Evolutionary conservation across 2,888 invertebrate genomes (phyloP).

Genomic region (Cerastoderma edule): DNA sequence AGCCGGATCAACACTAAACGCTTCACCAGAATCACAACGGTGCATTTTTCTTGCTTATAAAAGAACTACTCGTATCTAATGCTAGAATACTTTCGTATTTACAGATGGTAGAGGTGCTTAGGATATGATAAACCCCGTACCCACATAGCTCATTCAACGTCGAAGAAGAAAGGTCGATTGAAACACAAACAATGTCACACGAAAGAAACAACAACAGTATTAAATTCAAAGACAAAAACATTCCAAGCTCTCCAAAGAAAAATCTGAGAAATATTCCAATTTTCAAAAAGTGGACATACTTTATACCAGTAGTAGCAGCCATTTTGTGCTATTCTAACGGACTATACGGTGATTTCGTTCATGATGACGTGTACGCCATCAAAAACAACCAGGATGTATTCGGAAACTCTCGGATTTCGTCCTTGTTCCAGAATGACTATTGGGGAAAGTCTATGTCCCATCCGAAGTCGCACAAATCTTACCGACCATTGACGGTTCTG

Average conservation of each 20-base stretch:
- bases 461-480: conserved; percentile 92
- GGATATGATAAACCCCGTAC: no score
- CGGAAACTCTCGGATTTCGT: conserved; percentile 84
- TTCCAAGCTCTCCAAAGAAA: not conserved
- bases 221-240: not conserved
- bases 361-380: conserved; percentile 94
- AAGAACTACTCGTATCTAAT: no score
- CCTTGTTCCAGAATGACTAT: conserved; percentile 87
- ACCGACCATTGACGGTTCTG: conserved; percentile 92
- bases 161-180: no score
- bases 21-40: no score
- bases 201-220: not conserved
- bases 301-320: conserved; percentile 59
- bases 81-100: no score
- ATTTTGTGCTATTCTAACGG: conserved; percentile 71
- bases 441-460: conserved; percentile 96
- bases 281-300: conserved; percentile 9
- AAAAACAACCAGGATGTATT: conserved; percentile 92
- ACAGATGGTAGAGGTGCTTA: no score
- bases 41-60: no score
- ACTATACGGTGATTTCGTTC: conserved; percentile 89
- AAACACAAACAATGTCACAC: conserved; percentile 15
- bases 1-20: no score
- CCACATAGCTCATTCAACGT: no score
- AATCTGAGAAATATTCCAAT: not conserved